Conservation (phyloP, 2,113 vertebrate genomes). For the Trogon melanurus region DNA sequence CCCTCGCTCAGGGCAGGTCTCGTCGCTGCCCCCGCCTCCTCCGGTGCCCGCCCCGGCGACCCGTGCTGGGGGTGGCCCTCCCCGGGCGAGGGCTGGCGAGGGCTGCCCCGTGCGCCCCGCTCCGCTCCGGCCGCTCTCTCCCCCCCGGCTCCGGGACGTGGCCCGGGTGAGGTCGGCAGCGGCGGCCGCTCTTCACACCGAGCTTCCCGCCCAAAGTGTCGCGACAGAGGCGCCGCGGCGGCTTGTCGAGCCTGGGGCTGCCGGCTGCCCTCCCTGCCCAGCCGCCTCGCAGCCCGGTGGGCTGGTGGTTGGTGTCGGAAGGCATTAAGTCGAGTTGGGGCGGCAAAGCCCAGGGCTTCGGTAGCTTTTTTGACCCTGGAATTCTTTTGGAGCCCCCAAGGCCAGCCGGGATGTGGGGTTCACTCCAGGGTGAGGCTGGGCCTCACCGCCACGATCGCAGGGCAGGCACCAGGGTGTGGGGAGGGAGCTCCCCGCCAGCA, state of each 20-base stretch:
- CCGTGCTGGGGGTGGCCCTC: background rate
- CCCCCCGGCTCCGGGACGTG: too few relatives aligned
- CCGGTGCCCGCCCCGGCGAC: background rate
- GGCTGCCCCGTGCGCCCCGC: background rate
- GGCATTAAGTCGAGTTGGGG: background rate
- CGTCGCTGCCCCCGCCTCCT: constrained; percentile 39
- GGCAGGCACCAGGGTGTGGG: too few relatives aligned
- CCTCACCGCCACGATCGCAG: rapidly evolving
- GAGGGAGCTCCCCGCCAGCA: too few relatives aligned
- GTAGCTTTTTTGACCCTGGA: too few relatives aligned
- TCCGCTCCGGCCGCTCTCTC: too few relatives aligned
- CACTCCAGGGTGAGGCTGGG: background rate
- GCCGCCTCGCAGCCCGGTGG: background rate
- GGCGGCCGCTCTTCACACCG: too few relatives aligned
- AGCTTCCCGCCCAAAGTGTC: background rate
- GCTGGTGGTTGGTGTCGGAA: background rate
- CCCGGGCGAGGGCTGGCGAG: background rate
- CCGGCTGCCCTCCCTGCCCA: background rate
- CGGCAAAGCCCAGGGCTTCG: background rate
- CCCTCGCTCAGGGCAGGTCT: constrained; percentile 28
- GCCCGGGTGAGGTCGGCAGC: background rate
- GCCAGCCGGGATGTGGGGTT: background rate
- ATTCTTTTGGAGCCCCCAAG: background rate
- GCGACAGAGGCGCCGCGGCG: background rate
- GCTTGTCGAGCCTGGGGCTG: background rate